Percentiles rank a stretch among this genome's conserved stretches.
phyloP scores from a whole-genome alignment of 2,113 vertebrate species.

The Recurvirostra avosetta region DNA sequence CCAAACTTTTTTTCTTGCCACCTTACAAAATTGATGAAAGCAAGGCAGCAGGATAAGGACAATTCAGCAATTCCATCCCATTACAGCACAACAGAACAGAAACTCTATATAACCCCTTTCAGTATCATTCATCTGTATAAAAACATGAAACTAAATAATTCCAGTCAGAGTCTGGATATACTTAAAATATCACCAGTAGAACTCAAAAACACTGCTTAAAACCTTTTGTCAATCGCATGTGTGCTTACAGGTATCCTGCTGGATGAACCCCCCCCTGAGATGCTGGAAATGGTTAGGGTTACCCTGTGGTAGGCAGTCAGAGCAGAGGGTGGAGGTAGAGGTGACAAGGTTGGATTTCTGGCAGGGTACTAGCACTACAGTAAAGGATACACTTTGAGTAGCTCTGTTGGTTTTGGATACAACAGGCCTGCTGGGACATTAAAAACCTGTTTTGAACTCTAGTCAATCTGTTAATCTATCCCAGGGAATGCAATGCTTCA shows the following conservation, averaged over 20 bases:
- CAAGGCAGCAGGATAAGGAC: neutral
- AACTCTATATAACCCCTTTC: neutral
- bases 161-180: neutral
- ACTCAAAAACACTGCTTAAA: neutral
- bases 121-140: neutral
- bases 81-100: neutral
- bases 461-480: slow-evolving; percentile 48
- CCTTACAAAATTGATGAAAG: neutral
- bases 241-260: neutral
- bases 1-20: neutral
- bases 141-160: neutral
- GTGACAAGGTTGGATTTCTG: neutral
- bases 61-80: neutral
- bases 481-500: slow-evolving; percentile 16
- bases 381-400: neutral
- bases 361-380: neutral
- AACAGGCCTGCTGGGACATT: slow-evolving; percentile 15
- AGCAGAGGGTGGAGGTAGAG: neutral
- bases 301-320: neutral
- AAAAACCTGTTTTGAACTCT: slow-evolving; percentile 22
- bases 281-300: neutral
- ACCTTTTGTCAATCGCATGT: neutral
- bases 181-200: neutral
- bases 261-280: neutral
- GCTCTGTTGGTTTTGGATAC: slow-evolving; percentile 34